Evolutionary conservation across 1,140 invertebrate genomes (phyloP).

Genomic region (Heterodera schachtii): DNA sequence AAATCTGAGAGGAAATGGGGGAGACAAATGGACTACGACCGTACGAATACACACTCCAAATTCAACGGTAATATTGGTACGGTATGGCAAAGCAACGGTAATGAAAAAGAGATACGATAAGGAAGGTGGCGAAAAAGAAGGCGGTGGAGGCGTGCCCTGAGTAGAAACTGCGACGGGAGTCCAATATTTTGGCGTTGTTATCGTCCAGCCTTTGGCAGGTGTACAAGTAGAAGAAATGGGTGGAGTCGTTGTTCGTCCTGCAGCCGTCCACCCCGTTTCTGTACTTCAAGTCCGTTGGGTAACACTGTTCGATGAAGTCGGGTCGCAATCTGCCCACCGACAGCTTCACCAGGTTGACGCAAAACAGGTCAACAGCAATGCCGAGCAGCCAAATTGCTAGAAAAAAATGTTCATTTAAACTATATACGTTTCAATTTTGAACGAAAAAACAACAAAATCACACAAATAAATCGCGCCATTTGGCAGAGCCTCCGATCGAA

Average conservation of each 20-base stretch:
- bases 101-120: slow-evolving; percentile 10
- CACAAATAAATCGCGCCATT: not conserved
- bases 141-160: slow-evolving; percentile 24
- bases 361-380: slow-evolving; percentile 3
- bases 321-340: slow-evolving; percentile 21
- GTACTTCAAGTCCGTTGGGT: not conserved
- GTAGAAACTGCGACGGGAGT: slow-evolving; percentile 11
- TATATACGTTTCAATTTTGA: not conserved
- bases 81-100: too few relatives aligned
- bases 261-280: not conserved
- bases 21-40: not conserved
- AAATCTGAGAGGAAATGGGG: slow-evolving; percentile 6
- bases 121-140: slow-evolving; percentile 23
- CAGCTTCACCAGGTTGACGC: slow-evolving; percentile 14
- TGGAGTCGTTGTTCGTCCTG: not conserved
- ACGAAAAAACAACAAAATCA: not conserved
- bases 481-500: not conserved
- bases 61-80: too few relatives aligned
- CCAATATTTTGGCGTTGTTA: not conserved
- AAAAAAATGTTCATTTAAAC: not conserved
- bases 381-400: slow-evolving; percentile 19
- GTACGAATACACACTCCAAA: not conserved
- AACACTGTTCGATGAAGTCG: slow-evolving; percentile 8
- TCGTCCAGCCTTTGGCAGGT: slow-evolving; percentile 4
- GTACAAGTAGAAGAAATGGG: slow-evolving; percentile 14